These are phyloP conservation scores for pig (Sus scrofa) DNA, from an alignment of 2,113 vertebrate species.

Conservation along the genomic window T2T-Sscrofa CM000822.6:50297001-50297500, in stretches of 20 bases:
- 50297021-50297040: constrained; percentile 25
- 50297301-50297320: not conserved
- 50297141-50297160: not conserved
- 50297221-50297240: not conserved
- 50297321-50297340: not conserved
- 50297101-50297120: not conserved
- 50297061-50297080: constrained; percentile 19
- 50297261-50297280: not conserved
- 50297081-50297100: not conserved
- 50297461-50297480: too few relatives aligned
- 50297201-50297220: not conserved
- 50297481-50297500: too few relatives aligned
- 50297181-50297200: not conserved
- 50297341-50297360: not conserved
- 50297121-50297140: not conserved
- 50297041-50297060: constrained; percentile 54
- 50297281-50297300: not conserved
- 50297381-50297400: too few relatives aligned
- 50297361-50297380: not conserved
- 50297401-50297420: too few relatives aligned
- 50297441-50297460: too few relatives aligned
- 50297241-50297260: not conserved
- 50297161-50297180: not conserved
- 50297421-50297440: too few relatives aligned
- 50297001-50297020: not conserved